phyloP scores from a whole-genome alignment of 2,888 invertebrate genomes.

The Apoda limacodes region DNA sequence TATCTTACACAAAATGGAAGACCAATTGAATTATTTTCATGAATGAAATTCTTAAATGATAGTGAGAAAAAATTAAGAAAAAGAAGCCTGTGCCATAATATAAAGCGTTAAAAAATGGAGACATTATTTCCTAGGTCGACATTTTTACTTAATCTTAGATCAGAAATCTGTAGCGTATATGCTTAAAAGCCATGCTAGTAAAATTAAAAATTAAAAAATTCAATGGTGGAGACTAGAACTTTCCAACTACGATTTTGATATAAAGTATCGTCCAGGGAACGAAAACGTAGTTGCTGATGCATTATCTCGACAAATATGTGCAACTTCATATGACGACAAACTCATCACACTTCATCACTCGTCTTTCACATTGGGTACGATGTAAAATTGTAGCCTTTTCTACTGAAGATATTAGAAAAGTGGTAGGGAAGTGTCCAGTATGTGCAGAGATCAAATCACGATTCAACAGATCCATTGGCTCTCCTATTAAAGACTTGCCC shows the following conservation, averaged over 20 bases:
- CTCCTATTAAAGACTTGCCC: no score
- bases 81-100: constrained; percentile 9
- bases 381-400: no score
- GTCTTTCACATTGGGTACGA: no score
- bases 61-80: constrained; percentile 10
- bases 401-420: no score
- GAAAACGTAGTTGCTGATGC: no score
- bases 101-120: constrained; percentile 10
- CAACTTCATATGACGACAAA: no score
- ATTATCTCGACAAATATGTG: no score
- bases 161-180: constrained; percentile 17
- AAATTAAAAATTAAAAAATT: constrained; percentile 19
- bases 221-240: constrained; percentile 18
- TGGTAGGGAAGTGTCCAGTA: no score
- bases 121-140: constrained; percentile 9
- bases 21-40: constrained; percentile 12
- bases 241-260: constrained; percentile 17
- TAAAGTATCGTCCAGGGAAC: constrained; percentile 20
- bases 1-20: constrained; percentile 8
- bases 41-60: constrained; percentile 6
- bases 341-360: no score
- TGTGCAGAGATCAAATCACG: no score
- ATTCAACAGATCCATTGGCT: no score
- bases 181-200: constrained; percentile 7
- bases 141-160: constrained; percentile 9